These are phyloP conservation scores for Mimumesa dahlbomi DNA, from an alignment of 2,888 invertebrate species.

Conservation along the genomic window DNA sequence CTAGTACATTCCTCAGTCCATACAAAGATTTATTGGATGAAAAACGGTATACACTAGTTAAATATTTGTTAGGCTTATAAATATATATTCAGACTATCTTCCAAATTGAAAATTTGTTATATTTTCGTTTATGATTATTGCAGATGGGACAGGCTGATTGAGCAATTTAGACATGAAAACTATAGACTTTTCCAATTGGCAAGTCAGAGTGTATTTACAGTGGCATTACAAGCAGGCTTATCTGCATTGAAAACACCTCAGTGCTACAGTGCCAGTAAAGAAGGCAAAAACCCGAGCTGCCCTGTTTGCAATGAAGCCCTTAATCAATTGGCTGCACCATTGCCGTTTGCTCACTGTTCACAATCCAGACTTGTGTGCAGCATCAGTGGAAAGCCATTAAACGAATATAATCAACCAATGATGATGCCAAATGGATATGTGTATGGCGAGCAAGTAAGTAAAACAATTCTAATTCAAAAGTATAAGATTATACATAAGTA, in stretches of 20 bases:
- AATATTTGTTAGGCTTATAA: too few species aligned
- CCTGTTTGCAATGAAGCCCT: conserved; percentile 96
- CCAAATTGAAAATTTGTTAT: too few species aligned
- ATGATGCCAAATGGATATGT: conserved; percentile 99
- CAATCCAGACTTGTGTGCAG: conserved; percentile 96
- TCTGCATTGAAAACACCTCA: conserved; percentile 92
- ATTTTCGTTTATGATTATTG: not conserved
- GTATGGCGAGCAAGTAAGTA: conserved; percentile 92
- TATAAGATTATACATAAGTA: not conserved
- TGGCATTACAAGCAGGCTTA: conserved; percentile 94
- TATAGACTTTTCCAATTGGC: conserved; percentile 96
- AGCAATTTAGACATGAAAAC: conserved; percentile 96
- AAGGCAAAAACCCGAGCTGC: conserved; percentile 90
- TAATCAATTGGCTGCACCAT: conserved; percentile 90
- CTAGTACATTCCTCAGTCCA: conserved; percentile 85
- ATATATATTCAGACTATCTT: too few species aligned
- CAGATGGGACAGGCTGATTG: conserved; percentile 91
- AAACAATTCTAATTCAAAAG: not conserved
- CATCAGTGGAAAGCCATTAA: conserved; percentile 93
- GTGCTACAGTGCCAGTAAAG: conserved; percentile 85
- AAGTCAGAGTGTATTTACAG: conserved; percentile 94
- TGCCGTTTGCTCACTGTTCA: conserved; percentile 98
- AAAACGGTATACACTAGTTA: conserved; percentile 81
- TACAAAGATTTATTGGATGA: conserved; percentile 86
- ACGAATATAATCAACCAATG: conserved; percentile 99